phyloP scores from a whole-genome alignment of 2,113 vertebrate species.

The Leptobrachium leishanense region DNA sequence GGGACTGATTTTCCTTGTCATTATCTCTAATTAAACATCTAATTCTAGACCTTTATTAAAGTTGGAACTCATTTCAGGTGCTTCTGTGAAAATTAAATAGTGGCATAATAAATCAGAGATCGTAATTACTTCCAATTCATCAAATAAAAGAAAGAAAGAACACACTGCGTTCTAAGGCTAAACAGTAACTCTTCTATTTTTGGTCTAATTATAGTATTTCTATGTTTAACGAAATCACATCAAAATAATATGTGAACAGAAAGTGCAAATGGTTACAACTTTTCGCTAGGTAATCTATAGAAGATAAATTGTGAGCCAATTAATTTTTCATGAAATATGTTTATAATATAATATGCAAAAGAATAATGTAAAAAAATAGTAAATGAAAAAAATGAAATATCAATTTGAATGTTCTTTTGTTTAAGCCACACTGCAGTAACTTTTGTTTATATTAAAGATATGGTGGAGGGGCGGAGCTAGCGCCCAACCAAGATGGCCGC shows the following conservation, averaged over 20 bases:
- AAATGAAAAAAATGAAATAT: too few species aligned
- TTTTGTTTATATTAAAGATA: too few species aligned
- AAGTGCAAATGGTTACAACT: background rate
- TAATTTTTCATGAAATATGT: too few species aligned
- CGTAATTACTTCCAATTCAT: slow-evolving; percentile 14
- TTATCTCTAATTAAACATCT: slow-evolving; percentile 36
- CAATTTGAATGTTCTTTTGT: too few species aligned
- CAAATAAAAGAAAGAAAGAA: background rate
- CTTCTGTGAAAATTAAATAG: slow-evolving; percentile 12
- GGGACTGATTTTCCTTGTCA: slow-evolving; percentile 11
- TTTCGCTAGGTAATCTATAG: background rate
- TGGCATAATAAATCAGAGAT: slow-evolving; percentile 12
- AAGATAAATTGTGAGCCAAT: too few species aligned
- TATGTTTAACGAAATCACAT: background rate
- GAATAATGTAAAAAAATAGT: too few species aligned
- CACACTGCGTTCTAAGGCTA: background rate
- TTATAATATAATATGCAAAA: background rate
- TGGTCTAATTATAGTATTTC: background rate
- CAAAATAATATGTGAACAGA: background rate
- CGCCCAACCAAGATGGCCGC: too few species aligned
- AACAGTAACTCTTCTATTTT: slow-evolving; percentile 1
- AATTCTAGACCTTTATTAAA: slow-evolving; percentile 28
- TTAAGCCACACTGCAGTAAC: too few species aligned
- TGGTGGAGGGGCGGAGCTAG: too few species aligned
- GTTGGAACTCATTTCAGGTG: slow-evolving; percentile 14